Base-by-base conservation (phyloP, 2,797 vertebrate species). In the Gallinago stenura region DNA sequence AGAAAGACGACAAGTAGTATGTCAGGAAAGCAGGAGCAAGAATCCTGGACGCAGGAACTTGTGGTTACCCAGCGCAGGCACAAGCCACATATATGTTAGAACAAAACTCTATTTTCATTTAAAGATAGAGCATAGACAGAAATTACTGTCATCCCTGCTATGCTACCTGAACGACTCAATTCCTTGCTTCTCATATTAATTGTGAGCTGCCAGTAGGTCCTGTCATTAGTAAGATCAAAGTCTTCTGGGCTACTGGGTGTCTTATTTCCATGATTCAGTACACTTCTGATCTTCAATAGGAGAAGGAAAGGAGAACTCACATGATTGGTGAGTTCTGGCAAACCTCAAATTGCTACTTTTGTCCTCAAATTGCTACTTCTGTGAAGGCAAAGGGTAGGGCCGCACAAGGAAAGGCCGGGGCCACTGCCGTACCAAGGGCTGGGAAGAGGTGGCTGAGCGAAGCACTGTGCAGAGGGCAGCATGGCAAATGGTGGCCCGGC, bases 401-500 rank as follows among this genome's bases (percentile, higher is more conserved):
- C 79, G 54, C 75, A 69, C 12, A 46, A 65, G 58, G 56, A 66
- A 41, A 30, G n/a, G 18, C 1, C 1, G 1, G 22, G 22, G 64
- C 12, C 12, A 7, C 50, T n/a, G 60, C 24, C 57, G 33, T 31
- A 21, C 17, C 1, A 0, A 33, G 71, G 25, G 28, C 69, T 61
- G 54, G 58, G 46, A 46, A n/a, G 65, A 70, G 2, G 53, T 4
- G 10, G 31, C 35, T 6, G 2, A 25, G 28, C 35, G 37, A 89
- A 35, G 57, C 33, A 69, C 35, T 2, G 1, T 3, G 24, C 30
- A 28, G 75, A 41, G 33, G 50, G n/a, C 79, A 37, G 58, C 24
- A 5, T 2, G 56, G 46, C 2, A 7, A 41, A 13, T 5, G 12
- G 33, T 54, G 76, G 50, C 18, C 17, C 20, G 1, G 2, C 26